These are phyloP conservation scores for Sapayoa aenigma DNA, from an alignment of 2,113 vertebrate species.

Conservation along the genomic window DNA sequence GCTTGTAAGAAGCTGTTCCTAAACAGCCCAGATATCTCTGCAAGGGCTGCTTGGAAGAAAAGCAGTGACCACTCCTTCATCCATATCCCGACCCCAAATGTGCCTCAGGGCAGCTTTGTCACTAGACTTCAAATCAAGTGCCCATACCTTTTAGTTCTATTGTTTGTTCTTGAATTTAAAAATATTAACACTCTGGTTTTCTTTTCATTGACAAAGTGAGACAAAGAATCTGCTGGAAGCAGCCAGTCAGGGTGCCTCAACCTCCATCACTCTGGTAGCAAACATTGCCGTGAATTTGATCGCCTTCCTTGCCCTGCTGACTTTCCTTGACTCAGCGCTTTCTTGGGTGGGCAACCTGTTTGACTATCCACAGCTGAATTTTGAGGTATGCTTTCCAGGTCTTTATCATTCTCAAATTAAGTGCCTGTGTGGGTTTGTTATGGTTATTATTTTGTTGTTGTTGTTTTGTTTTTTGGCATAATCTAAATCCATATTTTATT, in stretches of 20 bases:
- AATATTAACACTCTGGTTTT: not conserved
- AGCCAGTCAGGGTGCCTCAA: slow-evolving; percentile 79
- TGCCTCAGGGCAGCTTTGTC: not conserved
- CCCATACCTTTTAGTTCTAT: not conserved
- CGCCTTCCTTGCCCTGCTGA: slow-evolving; percentile 81
- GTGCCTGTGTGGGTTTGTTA: not conserved
- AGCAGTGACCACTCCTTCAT: not conserved
- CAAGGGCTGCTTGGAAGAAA: not conserved
- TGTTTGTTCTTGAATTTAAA: not conserved
- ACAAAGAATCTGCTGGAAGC: slow-evolving; percentile 82
- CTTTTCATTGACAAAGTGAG: slow-evolving; percentile 66
- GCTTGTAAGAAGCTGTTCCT: not conserved
- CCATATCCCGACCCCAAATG: not conserved
- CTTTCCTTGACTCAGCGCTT: slow-evolving; percentile 79
- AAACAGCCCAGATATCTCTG: not conserved
- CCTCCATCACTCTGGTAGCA: slow-evolving; percentile 76
- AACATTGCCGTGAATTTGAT: slow-evolving; percentile 81
- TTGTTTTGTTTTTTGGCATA: not conserved
- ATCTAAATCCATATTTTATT: not conserved
- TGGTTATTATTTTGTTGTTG: not conserved
- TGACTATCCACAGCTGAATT: slow-evolving; percentile 83
- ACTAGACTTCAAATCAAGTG: not conserved
- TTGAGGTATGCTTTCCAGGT: slow-evolving; percentile 75
- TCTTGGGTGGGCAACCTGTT: slow-evolving; percentile 87
- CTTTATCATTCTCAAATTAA: not conserved